Percentiles rank a stretch among this genome's conserved stretches.
Evolutionary conservation across 2,797 vertebrate genomes (phyloP).

Genomic region (Oceanodroma leucorhoa): DNA sequence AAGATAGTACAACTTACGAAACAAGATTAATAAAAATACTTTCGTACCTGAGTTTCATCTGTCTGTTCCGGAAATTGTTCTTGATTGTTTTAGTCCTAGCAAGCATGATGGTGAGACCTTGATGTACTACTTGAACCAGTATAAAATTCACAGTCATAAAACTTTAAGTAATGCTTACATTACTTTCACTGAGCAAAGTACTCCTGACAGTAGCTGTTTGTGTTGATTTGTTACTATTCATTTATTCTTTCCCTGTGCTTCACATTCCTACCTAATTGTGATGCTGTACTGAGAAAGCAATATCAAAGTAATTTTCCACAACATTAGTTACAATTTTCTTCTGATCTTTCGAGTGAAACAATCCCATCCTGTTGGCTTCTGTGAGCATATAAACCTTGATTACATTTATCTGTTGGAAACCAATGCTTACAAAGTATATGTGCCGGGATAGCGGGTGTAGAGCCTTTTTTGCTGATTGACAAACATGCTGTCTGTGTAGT

Average conservation of each 20-base stretch:
- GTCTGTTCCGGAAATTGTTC: not conserved
- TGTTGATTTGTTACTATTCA: conserved; percentile 86
- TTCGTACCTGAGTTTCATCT: conserved; percentile 17
- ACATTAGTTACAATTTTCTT: conserved; percentile 85
- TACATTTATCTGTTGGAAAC: conserved; percentile 82
- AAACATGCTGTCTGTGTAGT: conserved; percentile 12
- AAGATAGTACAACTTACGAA: not conserved
- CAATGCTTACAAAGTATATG: conserved; percentile 70
- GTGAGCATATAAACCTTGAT: conserved; percentile 80
- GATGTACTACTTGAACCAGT: conserved; percentile 62
- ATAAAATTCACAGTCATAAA: conserved; percentile 71
- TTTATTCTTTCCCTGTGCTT: conserved; percentile 76
- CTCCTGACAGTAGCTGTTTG: conserved; percentile 86
- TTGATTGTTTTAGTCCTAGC: conserved; percentile 25
- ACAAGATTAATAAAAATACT: conserved; percentile 50
- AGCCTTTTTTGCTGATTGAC: conserved; percentile 37
- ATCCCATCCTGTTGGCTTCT: conserved; percentile 80
- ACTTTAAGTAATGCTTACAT: conserved; percentile 81
- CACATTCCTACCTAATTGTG: conserved; percentile 83
- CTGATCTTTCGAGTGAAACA: conserved; percentile 82
- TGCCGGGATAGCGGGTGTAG: not conserved
- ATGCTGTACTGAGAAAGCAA: conserved; percentile 86
- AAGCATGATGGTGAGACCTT: conserved; percentile 20
- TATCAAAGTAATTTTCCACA: conserved; percentile 87
- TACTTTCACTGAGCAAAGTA: conserved; percentile 78